Evolutionary conservation across 2,888 invertebrate species (phyloP), one percentile per base, ranked within the genome.

Genomic region (Seladonia tumulorum): DNA sequence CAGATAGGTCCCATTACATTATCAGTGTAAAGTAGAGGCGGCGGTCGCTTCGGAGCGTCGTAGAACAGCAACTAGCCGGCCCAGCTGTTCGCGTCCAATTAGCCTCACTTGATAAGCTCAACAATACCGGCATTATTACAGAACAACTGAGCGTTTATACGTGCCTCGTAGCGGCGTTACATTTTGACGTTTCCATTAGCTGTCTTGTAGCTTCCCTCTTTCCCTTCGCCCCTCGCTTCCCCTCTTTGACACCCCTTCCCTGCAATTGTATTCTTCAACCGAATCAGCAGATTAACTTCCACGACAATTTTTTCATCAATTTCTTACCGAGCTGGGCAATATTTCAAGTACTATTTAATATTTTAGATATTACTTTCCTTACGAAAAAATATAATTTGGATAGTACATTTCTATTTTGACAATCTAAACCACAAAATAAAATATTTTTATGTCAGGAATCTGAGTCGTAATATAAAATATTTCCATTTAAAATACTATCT

Each of bases 51-150:
- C 85, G 87, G 79, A 77, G 87, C 81, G 82, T 80, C 88, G 87
- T 85, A 86, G 87, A 85, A 82, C 86, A 81, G 87, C 85, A 87
- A 87, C 87, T 84, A 81, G 87, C 81, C 93, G 93, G 92, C 82
- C 93, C 94, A 94, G 94, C 94, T 94, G 94, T 94, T 94, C 93
- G 93, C 92, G 91, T 94, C 93, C 94, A 94, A 94, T 94, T 94
- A 94, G 94, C 94, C 92, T 93, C 94, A 92, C 94, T 94, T 94
- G 94, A 94, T 94, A 94, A 94, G 94, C 94, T 94, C 93, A 93
- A 94, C 94, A 94, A 94, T 94, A 94, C 94, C 93, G 90, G 92
- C 93, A 93, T 94, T 94, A 94, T 94, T 94, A 92, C 92, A 91
- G 93, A 93, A 93, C 92, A 94, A 93, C 91, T 91, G 90, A 87